Percentiles rank a stretch among this genome's conserved stretches.
Conservation (phyloP, 2,113 vertebrate genomes). For the Rhizomys pruinosus region DNA sequence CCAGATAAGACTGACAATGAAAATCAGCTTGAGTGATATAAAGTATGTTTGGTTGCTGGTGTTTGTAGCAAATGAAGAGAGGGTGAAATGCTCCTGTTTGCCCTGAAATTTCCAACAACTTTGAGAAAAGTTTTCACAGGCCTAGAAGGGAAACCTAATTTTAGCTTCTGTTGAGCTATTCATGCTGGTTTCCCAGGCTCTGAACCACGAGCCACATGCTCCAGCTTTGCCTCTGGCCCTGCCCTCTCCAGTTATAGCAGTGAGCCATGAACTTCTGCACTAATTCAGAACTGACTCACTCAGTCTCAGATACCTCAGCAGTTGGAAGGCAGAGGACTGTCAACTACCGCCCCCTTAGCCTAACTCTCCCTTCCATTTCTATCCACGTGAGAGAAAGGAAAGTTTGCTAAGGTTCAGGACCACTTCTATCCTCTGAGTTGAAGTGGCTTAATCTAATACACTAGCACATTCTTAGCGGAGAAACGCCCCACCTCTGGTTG, state of each 20-base stretch:
- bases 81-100: background rate
- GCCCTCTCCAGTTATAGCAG: background rate
- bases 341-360: background rate
- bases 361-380: background rate
- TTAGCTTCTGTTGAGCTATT: background rate
- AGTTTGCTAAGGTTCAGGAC: background rate
- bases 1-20: background rate
- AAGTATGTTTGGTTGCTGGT: background rate
- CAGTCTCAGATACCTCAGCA: background rate
- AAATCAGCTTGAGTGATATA: background rate
- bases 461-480: background rate
- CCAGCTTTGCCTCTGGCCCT: background rate
- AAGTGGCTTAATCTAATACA: background rate
- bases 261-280: background rate
- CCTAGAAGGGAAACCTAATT: background rate
- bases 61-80: background rate
- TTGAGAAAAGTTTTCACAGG: background rate
- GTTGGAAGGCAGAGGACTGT: background rate
- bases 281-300: background rate
- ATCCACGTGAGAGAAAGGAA: background rate
- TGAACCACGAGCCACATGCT: background rate
- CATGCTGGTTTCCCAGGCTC: background rate
- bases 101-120: background rate
- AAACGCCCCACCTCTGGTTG: background rate
- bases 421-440: conserved; percentile 8